Conservation (phyloP, 2,113 vertebrate species). For the Capreolus pygargus region DNA sequence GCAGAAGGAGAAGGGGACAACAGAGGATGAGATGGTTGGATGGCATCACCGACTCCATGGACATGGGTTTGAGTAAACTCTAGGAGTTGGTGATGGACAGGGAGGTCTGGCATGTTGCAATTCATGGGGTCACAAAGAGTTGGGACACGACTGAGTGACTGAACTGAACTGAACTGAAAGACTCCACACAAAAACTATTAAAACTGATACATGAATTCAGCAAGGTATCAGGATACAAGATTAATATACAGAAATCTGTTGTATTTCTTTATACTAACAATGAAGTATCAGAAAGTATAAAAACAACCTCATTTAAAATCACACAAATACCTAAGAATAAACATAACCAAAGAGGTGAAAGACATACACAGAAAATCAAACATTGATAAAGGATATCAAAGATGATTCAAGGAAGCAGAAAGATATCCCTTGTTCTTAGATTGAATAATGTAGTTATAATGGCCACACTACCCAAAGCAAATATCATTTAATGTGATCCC, state of each 20-base stretch:
- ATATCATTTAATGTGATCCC: neutral
- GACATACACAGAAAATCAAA: neutral
- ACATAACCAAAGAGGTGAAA: neutral
- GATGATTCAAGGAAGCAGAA: neutral
- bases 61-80: too few relatives aligned
- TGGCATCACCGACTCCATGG: too few relatives aligned
- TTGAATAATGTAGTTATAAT: neutral
- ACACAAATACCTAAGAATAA: neutral
- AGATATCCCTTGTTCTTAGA: neutral
- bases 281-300: neutral
- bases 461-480: neutral
- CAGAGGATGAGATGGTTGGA: too few relatives aligned
- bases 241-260: neutral
- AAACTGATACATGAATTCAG: neutral
- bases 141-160: too few relatives aligned
- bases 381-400: neutral
- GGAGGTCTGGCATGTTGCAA: too few relatives aligned
- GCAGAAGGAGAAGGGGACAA: too few relatives aligned
- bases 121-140: too few relatives aligned
- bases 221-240: neutral
- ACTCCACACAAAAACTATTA: neutral
- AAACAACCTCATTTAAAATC: neutral
- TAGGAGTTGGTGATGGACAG: too few relatives aligned
- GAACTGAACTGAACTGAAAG: too few relatives aligned
- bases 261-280: neutral